Evolutionary conservation across 1,140 invertebrate genomes (phyloP).

Genomic region (Aplysia californica): DNA sequence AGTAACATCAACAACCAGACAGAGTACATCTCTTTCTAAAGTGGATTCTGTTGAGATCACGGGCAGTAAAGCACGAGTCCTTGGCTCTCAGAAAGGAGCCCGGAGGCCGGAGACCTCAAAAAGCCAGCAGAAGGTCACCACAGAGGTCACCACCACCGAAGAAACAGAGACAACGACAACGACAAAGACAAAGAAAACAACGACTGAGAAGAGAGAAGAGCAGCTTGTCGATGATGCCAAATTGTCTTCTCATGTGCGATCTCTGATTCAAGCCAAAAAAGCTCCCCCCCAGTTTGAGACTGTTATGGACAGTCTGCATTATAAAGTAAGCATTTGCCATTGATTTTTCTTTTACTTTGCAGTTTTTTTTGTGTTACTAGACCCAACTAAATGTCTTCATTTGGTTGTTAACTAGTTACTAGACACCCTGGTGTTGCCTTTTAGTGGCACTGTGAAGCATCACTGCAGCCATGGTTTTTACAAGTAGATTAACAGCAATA

Average conservation of each 20-base stretch:
- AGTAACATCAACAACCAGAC: background rate
- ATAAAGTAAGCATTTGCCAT: constrained; percentile 13
- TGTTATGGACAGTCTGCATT: constrained; percentile 13
- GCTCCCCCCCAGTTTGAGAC: background rate
- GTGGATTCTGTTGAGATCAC: constrained; percentile 5
- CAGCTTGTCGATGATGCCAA: constrained; percentile 14
- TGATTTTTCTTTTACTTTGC: background rate
- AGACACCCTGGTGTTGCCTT: no score
- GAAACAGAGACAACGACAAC: background rate
- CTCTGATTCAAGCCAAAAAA: constrained; percentile 14
- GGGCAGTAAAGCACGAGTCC: constrained; percentile 4
- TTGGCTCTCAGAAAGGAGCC: background rate
- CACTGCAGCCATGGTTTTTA: no score
- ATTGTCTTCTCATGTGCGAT: constrained; percentile 5
- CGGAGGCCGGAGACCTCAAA: background rate
- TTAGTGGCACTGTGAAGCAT: no score
- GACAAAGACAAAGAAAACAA: background rate
- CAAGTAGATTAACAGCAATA: no score
- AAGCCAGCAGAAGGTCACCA: no score
- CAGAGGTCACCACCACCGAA: background rate
- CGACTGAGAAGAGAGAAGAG: background rate
- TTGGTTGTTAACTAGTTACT: background rate
- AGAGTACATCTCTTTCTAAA: constrained; percentile 8
- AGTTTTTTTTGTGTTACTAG: background rate
- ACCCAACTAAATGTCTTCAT: background rate